Percentiles rank a stretch among this genome's conserved stretches.
These are phyloP conservation scores for Acanthopagrus latus DNA, from an alignment of 2,797 vertebrate species.

Conservation along the genomic window DNA sequence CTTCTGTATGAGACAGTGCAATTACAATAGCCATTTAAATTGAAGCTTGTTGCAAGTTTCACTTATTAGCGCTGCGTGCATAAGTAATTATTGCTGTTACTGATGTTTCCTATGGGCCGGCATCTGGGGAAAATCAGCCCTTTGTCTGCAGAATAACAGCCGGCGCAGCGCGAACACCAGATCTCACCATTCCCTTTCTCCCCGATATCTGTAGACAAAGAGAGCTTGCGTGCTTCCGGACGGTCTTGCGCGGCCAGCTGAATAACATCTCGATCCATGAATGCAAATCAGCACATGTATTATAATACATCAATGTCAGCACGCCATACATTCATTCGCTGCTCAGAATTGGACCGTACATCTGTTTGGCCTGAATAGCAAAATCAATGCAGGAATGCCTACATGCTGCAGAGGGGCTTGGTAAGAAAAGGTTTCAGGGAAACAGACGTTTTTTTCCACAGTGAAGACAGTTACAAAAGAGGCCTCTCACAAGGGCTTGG, in stretches of 20 bases:
- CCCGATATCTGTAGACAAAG: slow-evolving; percentile 48
- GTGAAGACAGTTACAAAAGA: slow-evolving; percentile 70
- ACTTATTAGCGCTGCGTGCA: slow-evolving; percentile 58
- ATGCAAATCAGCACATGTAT: slow-evolving; percentile 67
- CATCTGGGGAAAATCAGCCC: slow-evolving; percentile 62
- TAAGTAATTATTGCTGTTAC: slow-evolving; percentile 59
- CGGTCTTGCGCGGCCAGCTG: slow-evolving; percentile 39
- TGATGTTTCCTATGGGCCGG: slow-evolving; percentile 46
- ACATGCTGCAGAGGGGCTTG: slow-evolving; percentile 30
- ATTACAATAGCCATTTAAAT: slow-evolving; percentile 63
- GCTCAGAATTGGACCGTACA: slow-evolving; percentile 55
- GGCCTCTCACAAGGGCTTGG: slow-evolving; percentile 60
- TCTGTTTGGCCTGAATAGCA: slow-evolving; percentile 66
- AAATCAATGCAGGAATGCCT: slow-evolving; percentile 68
- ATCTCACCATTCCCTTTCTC: slow-evolving; percentile 40
- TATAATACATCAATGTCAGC: slow-evolving; percentile 48
- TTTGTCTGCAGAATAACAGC: slow-evolving; percentile 55
- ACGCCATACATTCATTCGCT: slow-evolving; percentile 27
- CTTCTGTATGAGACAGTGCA: slow-evolving; percentile 45
- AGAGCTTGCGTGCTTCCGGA: slow-evolving; percentile 31
- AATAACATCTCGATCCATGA: slow-evolving; percentile 60
- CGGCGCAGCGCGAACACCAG: slow-evolving; percentile 30
- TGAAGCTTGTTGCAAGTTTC: slow-evolving; percentile 54
- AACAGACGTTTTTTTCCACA: slow-evolving; percentile 59
- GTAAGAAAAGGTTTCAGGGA: slow-evolving; percentile 45